phyloP scores from a whole-genome alignment of 2,888 invertebrate genomes.

The Teinopalpus imperialis region DNA sequence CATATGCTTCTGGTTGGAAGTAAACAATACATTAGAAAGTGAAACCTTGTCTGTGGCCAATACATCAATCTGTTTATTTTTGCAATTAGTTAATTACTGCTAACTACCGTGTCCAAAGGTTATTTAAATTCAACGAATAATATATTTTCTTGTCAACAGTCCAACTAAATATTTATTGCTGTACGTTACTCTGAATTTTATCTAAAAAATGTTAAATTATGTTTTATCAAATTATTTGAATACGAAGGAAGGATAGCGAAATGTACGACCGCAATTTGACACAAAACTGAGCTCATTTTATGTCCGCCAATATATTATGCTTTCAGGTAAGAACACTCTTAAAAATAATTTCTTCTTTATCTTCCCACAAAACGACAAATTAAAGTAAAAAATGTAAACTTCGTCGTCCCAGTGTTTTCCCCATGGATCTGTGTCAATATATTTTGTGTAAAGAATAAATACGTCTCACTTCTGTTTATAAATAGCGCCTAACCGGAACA shows the following conservation, averaged over 20 bases:
- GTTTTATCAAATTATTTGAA: no score
- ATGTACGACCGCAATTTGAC: neutral
- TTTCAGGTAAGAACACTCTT: slow-evolving; percentile 16
- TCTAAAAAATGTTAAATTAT: neutral
- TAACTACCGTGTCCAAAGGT: neutral
- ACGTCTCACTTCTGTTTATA: slow-evolving; percentile 73
- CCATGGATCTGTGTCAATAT: slow-evolving; percentile 65
- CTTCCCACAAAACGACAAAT: slow-evolving; percentile 24
- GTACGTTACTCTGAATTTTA: neutral
- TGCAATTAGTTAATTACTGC: neutral
- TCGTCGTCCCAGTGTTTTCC: slow-evolving; percentile 49
- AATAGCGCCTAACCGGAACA: slow-evolving; percentile 78
- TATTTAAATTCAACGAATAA: neutral
- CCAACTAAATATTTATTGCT: neutral
- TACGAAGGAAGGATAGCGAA: neutral
- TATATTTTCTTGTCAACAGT: neutral
- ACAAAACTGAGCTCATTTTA: neutral
- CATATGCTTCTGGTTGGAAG: no score
- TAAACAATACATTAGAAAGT: no score
- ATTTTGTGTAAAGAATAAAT: slow-evolving; percentile 65
- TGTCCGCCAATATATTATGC: slow-evolving; percentile 10
- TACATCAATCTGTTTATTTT: neutral
- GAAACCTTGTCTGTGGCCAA: no score
- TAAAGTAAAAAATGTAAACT: slow-evolving; percentile 31
- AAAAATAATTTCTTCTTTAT: slow-evolving; percentile 17